Base-by-base conservation (phyloP, 2,113 vertebrate genomes). In the Tachysurus fulvidraco region DNA sequence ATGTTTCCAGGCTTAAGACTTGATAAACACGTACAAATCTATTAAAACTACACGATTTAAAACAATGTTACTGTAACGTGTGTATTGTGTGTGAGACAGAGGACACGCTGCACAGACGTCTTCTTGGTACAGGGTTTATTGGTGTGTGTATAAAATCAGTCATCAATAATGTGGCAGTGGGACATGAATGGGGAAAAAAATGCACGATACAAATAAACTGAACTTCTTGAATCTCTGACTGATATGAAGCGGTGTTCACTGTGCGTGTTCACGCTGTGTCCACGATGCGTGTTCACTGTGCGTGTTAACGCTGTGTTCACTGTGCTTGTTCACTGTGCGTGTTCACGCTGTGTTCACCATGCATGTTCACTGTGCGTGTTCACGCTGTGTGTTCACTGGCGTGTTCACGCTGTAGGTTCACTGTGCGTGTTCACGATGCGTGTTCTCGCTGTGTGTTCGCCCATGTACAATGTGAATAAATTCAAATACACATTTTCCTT, bases 51-150 rank as follows among this genome's bases (percentile, higher is more conserved):
- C 36, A 36, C 36, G 2, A 36, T 36, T 36, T 36, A 36, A 36
- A 36, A 36, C 36, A 36, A 36, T 36, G 1, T 36, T 36, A 36
- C 36, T 36, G 36, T n/a, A n/a, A n/a, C n/a, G 2, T 12, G 73
- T 76, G 44, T 11, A 23, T 76, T 85, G 30, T 21, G 12, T 13
- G 54, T 36, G 67, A 64, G 13, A 28, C 0, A 11, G 54, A 52
- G 67, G 17, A 12, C n/a, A 83, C 12, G 30, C 16, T 41, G 10
- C 41, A 74, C 13, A 1, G 25, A 41, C 52, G 55, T 36, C 6
- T 44, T 55, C 21, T 81, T 79, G 77, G 60, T 21, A 67, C 8
- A 2, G 28, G 65, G 5, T 81, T 86, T 86, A 86, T 86, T 86
- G 52, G 36, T 5, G 78, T 44, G 36, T n/a, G 28, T 86, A 78